Evolutionary conservation across 2,113 vertebrate species (phyloP).

Genomic region (Emydocephalus ijimae): DNA sequence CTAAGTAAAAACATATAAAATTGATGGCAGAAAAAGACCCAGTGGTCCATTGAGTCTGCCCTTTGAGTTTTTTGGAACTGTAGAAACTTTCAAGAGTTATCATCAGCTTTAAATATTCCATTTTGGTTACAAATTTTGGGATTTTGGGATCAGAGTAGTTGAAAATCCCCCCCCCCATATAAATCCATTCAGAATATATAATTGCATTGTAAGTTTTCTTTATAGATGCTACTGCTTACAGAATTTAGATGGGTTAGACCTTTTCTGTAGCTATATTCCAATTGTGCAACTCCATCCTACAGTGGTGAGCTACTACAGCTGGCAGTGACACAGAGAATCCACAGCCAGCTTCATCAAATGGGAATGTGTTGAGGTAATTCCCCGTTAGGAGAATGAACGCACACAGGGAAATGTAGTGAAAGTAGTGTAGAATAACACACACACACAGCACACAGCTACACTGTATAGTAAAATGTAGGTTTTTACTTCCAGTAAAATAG

Average conservation of each 20-base stretch:
- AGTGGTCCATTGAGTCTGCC: not conserved
- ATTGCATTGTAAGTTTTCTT: not conserved
- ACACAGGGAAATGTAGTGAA: too few relatives aligned
- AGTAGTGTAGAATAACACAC: too few relatives aligned
- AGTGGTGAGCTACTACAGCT: not conserved
- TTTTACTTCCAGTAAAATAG: too few relatives aligned
- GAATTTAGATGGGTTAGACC: not conserved
- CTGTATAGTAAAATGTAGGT: too few relatives aligned
- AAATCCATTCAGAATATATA: not conserved
- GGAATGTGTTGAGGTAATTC: not conserved
- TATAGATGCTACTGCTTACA: not conserved
- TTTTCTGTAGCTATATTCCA: not conserved
- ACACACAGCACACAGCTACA: too few relatives aligned
- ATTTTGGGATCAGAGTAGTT: not conserved
- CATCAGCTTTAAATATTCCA: not conserved
- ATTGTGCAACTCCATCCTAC: not conserved
- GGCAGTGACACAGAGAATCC: not conserved
- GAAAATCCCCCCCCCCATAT: not conserved
- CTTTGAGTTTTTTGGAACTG: not conserved
- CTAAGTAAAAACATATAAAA: not conserved
- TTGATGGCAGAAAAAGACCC: not conserved
- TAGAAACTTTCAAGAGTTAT: not conserved
- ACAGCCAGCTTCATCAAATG: not conserved
- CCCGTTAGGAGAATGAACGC: too few relatives aligned
- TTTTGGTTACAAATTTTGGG: not conserved